These are phyloP conservation scores for Atta texana DNA, from an alignment of 1,140 invertebrate genomes.

Conservation along the genomic window DNA sequence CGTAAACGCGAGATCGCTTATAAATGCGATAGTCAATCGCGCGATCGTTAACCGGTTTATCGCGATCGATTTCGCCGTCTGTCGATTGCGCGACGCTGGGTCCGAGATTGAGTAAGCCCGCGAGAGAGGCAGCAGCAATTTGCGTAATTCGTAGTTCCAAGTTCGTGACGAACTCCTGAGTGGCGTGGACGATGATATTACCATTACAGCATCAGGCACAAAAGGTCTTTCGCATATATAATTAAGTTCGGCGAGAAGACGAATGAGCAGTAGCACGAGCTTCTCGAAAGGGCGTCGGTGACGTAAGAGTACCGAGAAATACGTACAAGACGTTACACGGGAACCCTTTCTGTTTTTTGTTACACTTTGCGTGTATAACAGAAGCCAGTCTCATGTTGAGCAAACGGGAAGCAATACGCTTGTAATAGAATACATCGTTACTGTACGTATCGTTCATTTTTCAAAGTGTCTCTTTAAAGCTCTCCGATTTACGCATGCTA, in stretches of 20 bases:
- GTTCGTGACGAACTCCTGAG: conserved; percentile 28
- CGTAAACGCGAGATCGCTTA: conserved; percentile 52
- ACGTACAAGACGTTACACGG: background rate
- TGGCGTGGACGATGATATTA: conserved; percentile 25
- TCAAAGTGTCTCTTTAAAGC: conserved; percentile 44
- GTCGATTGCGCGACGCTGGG: background rate
- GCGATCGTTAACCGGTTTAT: conserved; percentile 71
- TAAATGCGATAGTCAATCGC: conserved; percentile 55
- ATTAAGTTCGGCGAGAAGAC: conserved; percentile 19
- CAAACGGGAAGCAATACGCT: conserved; percentile 18
- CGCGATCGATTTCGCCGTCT: conserved; percentile 65
- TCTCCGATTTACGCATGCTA: conserved; percentile 37
- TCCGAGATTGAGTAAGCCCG: conserved; percentile 25
- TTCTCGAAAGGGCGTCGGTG: background rate
- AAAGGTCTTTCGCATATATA: conserved; percentile 30
- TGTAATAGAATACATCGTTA: conserved; percentile 23
- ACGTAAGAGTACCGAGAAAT: background rate
- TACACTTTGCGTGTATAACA: conserved; percentile 15
- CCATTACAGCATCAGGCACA: conserved; percentile 41
- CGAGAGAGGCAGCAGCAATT: conserved; percentile 23
- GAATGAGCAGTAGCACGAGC: background rate
- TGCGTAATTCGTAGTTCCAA: conserved; percentile 62
- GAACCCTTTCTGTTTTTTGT: background rate
- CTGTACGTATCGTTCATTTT: conserved; percentile 29
- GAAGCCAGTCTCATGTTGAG: conserved; percentile 4